Percentiles rank a stretch among this genome's conserved stretches.
phyloP scores from a whole-genome alignment of 2,113 vertebrate species.

The Nycticorax nycticorax region DNA sequence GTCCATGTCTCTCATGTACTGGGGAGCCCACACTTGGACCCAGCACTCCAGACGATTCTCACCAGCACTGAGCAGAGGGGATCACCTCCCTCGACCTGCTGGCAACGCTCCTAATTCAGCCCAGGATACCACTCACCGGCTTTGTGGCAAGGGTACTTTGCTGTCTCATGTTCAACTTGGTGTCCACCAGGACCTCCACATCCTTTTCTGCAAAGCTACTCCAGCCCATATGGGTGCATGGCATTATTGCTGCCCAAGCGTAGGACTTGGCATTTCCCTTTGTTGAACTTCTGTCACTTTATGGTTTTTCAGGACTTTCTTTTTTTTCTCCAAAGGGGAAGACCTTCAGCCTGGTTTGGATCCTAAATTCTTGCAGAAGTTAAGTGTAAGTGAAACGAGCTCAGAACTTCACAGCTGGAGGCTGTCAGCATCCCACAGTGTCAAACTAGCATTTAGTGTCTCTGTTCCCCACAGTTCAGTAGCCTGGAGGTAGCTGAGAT shows the following conservation, averaged over 20 bases:
- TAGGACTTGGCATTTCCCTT: background rate
- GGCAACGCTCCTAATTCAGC: background rate
- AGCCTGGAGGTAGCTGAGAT: background rate
- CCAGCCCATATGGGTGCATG: fast-evolving
- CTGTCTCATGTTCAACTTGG: background rate
- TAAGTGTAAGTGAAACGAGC: background rate
- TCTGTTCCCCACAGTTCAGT: background rate
- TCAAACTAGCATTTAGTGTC: background rate
- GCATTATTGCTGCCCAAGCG: background rate
- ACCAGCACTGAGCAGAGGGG: background rate
- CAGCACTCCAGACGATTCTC: background rate
- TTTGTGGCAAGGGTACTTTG: no score
- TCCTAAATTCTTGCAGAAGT: background rate
- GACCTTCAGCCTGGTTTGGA: background rate
- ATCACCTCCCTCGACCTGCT: background rate
- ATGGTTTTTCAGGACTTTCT: background rate
- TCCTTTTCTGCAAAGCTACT: background rate
- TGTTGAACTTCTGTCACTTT: background rate
- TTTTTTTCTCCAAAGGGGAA: background rate
- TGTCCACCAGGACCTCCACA: background rate
- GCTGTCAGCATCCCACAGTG: background rate
- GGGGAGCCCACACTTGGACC: background rate
- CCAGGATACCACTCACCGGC: background rate
- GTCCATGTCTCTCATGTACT: background rate
- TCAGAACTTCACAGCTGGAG: background rate